phyloP scores from a whole-genome alignment of 37 sponge, comb jelly and placozoan genomes.

The Diacarnus erythraeanus region DNA sequence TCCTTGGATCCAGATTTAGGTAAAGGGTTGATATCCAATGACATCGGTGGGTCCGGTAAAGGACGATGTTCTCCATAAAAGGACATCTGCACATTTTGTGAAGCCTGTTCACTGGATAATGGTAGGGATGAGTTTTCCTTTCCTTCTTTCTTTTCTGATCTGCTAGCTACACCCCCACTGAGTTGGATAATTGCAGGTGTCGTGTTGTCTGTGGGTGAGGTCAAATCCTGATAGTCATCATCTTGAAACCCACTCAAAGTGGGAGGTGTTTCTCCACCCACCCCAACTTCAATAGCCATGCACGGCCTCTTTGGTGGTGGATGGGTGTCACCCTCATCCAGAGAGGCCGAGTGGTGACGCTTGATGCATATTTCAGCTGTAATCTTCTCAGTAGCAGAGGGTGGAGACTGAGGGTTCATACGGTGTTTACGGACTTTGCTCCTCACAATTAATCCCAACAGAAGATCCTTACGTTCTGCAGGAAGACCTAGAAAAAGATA shows the following conservation, averaged over 20 bases:
- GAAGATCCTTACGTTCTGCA: slow-evolving; percentile 10
- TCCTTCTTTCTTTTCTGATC: neutral
- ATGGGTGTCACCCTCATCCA: neutral
- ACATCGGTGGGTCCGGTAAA: neutral
- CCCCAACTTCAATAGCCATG: slow-evolving; percentile 1
- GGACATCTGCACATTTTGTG: slow-evolving; percentile 29
- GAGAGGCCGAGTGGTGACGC: slow-evolving; percentile 13
- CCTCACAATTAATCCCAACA: slow-evolving; percentile 61
- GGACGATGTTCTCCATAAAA: slow-evolving; percentile 43
- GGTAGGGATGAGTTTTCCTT: neutral
- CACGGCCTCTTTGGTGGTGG: neutral
- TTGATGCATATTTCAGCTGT: neutral
- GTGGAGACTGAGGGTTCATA: neutral
- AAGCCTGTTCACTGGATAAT: neutral
- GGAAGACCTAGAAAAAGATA: slow-evolving; percentile 45
- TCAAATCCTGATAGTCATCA: neutral
- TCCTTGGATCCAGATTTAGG: neutral
- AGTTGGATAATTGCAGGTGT: neutral
- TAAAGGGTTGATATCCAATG: neutral
- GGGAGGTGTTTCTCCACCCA: slow-evolving; percentile 9
- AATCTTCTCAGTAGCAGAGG: neutral
- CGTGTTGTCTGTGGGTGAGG: neutral
- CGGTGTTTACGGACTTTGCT: slow-evolving; percentile 1
- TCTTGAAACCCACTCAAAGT: slow-evolving; percentile 7
- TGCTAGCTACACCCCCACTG: neutral